These are phyloP conservation scores for Maniola jurtina DNA, from an alignment of 1,140 invertebrate genomes.

Conservation along the genomic window DNA sequence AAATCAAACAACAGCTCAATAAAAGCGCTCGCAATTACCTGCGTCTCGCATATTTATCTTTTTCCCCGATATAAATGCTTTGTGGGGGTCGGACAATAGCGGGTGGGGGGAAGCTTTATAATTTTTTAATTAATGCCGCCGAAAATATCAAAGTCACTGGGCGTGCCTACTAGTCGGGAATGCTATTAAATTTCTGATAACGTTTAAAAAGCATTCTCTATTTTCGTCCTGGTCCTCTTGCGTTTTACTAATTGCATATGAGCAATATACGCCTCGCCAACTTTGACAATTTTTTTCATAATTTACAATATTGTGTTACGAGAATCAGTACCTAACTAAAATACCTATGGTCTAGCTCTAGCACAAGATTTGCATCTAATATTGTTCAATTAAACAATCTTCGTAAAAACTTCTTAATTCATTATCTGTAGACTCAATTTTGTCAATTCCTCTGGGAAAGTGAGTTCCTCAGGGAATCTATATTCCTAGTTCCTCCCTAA, in stretches of 20 bases:
- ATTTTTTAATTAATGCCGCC: constrained; percentile 76
- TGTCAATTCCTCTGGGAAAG: too few relatives aligned
- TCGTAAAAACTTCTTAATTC: too few relatives aligned
- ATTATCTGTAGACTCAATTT: too few relatives aligned
- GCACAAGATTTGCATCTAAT: too few relatives aligned
- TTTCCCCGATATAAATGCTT: constrained; percentile 70
- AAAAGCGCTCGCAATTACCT: constrained; percentile 70
- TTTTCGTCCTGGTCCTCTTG: not conserved
- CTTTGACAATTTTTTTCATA: too few relatives aligned
- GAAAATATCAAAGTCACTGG: constrained; percentile 75
- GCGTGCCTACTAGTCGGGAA: constrained; percentile 59
- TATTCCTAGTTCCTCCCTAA: too few relatives aligned
- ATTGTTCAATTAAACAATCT: too few relatives aligned
- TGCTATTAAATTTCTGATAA: constrained; percentile 61
- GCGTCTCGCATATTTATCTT: constrained; percentile 72
- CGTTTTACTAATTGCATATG: constrained; percentile 7
- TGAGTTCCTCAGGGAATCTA: too few relatives aligned
- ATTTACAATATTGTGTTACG: too few relatives aligned
- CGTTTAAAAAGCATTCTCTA: constrained; percentile 50
- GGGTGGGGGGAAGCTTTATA: constrained; percentile 65
- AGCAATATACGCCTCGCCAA: not conserved
- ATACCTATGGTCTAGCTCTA: too few relatives aligned
- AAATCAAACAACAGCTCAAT: constrained; percentile 73
- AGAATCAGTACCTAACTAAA: too few relatives aligned
- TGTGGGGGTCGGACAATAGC: constrained; percentile 64